Base-by-base conservation (phyloP, 2,888 invertebrate genomes). In the Orchestes rusci region DNA sequence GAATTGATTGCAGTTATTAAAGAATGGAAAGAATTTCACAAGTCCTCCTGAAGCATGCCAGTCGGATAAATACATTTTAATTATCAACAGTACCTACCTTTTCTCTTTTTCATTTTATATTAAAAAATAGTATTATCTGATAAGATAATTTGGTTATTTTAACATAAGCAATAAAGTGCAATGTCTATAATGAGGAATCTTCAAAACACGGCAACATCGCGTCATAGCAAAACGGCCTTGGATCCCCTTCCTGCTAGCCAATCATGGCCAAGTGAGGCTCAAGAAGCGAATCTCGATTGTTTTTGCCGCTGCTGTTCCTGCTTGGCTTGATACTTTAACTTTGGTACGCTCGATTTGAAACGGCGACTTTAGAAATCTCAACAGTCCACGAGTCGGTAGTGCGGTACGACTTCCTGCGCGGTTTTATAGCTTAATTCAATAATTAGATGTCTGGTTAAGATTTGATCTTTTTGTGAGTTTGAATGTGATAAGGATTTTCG, bases 281-380 rank as follows among this genome's bases (percentile, higher is more conserved):
- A 46, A 50, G 46, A 50, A 46, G 50, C 46, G 50, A 46, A 45
- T 50, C 50, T 50, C 45, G 50, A 45, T 50, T 50, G 50, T 50
- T 50, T 50, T 43, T 50, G 39, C 39, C 37, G 48, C 45, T 48
- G 39, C 39, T 40, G 48, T 48, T 48, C 48, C 48, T 48, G 45
- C 42, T 41, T 18, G 29, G 39, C 39, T 42, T 30, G 30, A 34
- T 39, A 34, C 39, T 32, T n/a, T n/a, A n/a, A n/a, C n/a, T n/a
- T n/a, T n/a, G n/a, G n/a, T n/a, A n/a, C n/a, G n/a, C 39, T 34
- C 33, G 19, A 30, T 39, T 39, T 44, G 10, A 42, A 42, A 42
- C 35, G 17, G n/a, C n/a, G 19, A 20, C 42, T 42, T 42, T 28
- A 20, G 29, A 42, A 42, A 42, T 36, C 30, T 36, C 36, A 42